These are phyloP conservation scores for Grammomys surdaster DNA, from an alignment of 2,113 vertebrate genomes.

Conservation along the genomic window DNA sequence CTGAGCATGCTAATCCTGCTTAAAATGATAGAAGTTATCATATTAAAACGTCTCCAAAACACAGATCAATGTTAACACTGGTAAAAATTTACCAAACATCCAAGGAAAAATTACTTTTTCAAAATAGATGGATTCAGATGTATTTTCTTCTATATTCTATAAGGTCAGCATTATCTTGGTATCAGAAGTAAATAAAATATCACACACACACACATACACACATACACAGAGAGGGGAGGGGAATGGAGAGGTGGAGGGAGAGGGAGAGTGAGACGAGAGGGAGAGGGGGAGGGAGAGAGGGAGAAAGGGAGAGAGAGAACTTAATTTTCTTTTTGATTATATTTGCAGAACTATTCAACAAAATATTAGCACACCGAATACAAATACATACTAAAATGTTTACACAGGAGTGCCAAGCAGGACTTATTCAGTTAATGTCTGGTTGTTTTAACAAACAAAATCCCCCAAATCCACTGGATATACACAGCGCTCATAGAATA, in stretches of 20 bases:
- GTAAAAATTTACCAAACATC: background rate
- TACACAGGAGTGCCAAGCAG: background rate
- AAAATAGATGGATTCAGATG: background rate
- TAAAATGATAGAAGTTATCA: background rate
- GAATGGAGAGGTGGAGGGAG: background rate
- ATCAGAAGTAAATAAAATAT: background rate
- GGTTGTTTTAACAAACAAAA: background rate
- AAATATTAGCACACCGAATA: background rate
- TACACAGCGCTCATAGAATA: background rate
- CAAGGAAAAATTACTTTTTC: background rate
- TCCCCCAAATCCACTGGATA: background rate
- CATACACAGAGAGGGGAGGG: background rate
- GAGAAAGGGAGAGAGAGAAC: background rate
- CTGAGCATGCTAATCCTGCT: background rate
- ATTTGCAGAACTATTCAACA: background rate
- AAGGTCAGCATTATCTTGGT: background rate
- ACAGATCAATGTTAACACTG: background rate
- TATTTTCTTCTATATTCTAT: background rate
- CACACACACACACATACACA: background rate
- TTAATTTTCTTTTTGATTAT: background rate
- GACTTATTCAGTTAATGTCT: background rate
- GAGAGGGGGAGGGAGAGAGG: background rate
- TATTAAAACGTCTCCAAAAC: background rate
- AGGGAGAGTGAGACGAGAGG: no score
- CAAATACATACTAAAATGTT: background rate